phyloP scores from a whole-genome alignment of 2,113 vertebrate species.

The Pitta sordida region DNA sequence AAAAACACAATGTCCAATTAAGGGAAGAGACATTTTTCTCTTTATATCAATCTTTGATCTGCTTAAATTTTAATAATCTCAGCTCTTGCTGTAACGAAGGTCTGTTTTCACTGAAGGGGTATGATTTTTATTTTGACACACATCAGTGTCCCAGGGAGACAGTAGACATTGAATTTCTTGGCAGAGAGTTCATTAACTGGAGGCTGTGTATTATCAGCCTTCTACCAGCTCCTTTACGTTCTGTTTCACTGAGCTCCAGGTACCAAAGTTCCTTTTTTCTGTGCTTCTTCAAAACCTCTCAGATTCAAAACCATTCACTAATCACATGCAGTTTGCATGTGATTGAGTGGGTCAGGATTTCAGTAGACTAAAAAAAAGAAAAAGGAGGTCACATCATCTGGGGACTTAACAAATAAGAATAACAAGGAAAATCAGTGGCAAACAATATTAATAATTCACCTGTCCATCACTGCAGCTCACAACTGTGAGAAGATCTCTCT shows the following conservation, averaged over 20 bases:
- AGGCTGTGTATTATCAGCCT: background rate
- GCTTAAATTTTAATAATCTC: slow-evolving; percentile 12
- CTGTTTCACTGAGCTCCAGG: background rate
- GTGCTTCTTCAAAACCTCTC: background rate
- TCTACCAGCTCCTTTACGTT: background rate
- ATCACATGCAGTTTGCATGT: background rate
- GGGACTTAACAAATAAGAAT: slow-evolving; percentile 40
- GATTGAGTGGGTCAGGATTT: background rate
- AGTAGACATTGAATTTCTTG: background rate
- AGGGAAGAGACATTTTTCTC: background rate
- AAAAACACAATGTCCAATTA: background rate
- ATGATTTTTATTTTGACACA: slow-evolving; percentile 30
- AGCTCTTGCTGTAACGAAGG: background rate
- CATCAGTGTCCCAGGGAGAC: background rate
- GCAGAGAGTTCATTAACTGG: slow-evolving; percentile 4
- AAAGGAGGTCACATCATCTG: background rate
- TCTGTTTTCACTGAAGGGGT: background rate
- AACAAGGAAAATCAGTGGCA: slow-evolving; percentile 10
- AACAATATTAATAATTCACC: slow-evolving; percentile 68
- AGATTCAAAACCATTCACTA: background rate
- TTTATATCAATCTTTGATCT: background rate
- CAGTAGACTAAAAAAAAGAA: background rate
- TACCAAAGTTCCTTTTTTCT: background rate
- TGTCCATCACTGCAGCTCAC: slow-evolving; percentile 30
- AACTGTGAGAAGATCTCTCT: slow-evolving; percentile 31